Evolutionary conservation across 2,113 vertebrate species (phyloP), one percentile per base, ranked within the genome.

Genomic region (Pelecanus crispus): DNA sequence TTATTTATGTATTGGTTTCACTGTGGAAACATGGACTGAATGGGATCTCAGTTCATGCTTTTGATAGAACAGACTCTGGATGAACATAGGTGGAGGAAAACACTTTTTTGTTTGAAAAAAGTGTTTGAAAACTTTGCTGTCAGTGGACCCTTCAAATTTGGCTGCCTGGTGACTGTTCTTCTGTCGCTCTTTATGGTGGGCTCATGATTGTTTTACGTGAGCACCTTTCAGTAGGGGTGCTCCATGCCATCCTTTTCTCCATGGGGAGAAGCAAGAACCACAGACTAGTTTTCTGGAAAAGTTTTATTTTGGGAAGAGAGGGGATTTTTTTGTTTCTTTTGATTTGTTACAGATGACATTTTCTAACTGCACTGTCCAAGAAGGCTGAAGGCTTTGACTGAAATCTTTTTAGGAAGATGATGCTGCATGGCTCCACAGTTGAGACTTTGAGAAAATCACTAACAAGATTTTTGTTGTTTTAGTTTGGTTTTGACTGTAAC

Each of bases 361-460:
- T 94, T 71, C 50, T 78, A 70, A 62, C 45, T 40, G 11, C 9
- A 2, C n/a, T 2, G 3, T 50, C 17, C 53, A 66, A 62, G 62
- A 36, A 59, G 50, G 26, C 42, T 10, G 0, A 75, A 86, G 72
- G 5, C 49, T 92, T 72, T 55, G 49, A 80, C 49, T 40, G 29
- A 73, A 84, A 61, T 81, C 70, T 67, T 42, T 82, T 88, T 56
- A 82, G 81, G 92, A 93, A 40, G 66, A 16, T 78, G 63, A 8
- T n/a, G 8, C 28, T 0, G 0, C 17, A 5, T 53, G 61, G 17
- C 42, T 85, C 17, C 0, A 1, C 15, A 7, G 52, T 7, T 0
- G 2, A 50, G 47, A 32, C 18, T 11, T 3, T 0, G 56, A 85
- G 56, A 61, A 90, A 85, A 94, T 32, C 1, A 3, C 44, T 71